Conservation (phyloP, 1,140 invertebrate species). For the Lordiphosa mommai region DNA sequence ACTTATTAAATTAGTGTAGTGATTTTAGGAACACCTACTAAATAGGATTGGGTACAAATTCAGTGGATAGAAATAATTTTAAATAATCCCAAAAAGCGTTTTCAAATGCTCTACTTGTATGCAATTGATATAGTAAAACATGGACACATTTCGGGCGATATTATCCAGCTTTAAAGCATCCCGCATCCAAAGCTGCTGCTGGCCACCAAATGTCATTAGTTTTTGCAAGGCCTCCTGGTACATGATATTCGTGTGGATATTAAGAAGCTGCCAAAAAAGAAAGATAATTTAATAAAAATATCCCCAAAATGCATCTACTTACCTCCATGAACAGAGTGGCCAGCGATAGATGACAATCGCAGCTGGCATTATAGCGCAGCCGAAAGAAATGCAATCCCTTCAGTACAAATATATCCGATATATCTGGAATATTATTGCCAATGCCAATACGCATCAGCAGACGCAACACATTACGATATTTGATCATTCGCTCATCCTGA, state of each 20-base stretch:
- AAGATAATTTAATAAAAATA: not conserved
- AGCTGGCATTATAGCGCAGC: constrained; percentile 38
- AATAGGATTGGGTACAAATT: too few species aligned
- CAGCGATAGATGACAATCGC: constrained; percentile 42
- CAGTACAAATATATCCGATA: constrained; percentile 44
- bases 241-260: constrained; percentile 36
- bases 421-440: constrained; percentile 42
- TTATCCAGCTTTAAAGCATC: constrained; percentile 32
- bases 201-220: constrained; percentile 26
- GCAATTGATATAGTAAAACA: constrained; percentile 37
- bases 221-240: constrained; percentile 43
- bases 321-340: constrained; percentile 49
- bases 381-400: constrained; percentile 49
- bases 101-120: constrained; percentile 42
- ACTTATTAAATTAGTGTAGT: too few species aligned
- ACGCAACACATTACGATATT: constrained; percentile 43
- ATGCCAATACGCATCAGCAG: constrained; percentile 40
- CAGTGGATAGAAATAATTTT: not conserved
- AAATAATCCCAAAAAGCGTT: constrained; percentile 41
- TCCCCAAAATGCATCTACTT: not conserved
- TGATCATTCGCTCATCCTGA: constrained; percentile 40
- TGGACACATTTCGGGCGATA: constrained; percentile 37
- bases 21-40: too few species aligned
- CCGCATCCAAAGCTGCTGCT: constrained; percentile 30
- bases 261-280: constrained; percentile 19